Evolutionary conservation across 2,113 vertebrate genomes (phyloP), one percentile per base, ranked within the genome.

Genomic region (Peromyscus maniculatus): DNA sequence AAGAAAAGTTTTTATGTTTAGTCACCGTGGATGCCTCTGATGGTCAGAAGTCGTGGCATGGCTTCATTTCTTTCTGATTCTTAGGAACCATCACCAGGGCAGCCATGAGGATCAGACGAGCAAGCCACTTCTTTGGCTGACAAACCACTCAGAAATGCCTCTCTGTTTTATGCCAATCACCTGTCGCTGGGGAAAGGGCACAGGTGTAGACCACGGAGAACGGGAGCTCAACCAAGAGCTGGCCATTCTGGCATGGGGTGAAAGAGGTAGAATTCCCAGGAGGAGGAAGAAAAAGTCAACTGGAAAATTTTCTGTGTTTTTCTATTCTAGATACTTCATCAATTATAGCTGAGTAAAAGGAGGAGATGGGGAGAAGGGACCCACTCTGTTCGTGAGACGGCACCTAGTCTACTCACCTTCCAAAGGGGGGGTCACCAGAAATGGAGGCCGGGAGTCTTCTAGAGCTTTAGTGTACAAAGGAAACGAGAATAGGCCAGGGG

Each of bases 321-420:
- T 66, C 43, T 57, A 8, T 95, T 86, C 84, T 49, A 64, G 71
- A 52, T 57, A 43, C n/a, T 71, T 67, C 64, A 82, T 46, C 28
- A 0, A 8, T 91, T 84, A 66, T 10, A 66, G 8, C 52, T 75
- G 78, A n/a, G 5, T 59, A 19, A 75, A 83, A 2, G 17, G 49
- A 62, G 64, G 10, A 52, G 84, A 9, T 31, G 83, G 55, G 82
- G 17, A 39, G 31, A 91, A 33, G 52, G 49, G 31, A n/a, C 46
- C 80, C 1, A 16, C 62, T 89, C 52, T 57, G 78, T 59, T 83
- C 22, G 43, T 52, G 64, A 69, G 31, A 11, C 3, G 3, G 43
- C 69, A 36, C 19, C 28, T 52, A 87, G 19, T 94, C 66, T 57
- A 87, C 59, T 93, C 69, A 83, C 62, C 87, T 91, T 93, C 84